These are phyloP conservation scores for Halcyon senegalensis DNA, from an alignment of 2,113 vertebrate genomes.

Conservation along the genomic window DNA sequence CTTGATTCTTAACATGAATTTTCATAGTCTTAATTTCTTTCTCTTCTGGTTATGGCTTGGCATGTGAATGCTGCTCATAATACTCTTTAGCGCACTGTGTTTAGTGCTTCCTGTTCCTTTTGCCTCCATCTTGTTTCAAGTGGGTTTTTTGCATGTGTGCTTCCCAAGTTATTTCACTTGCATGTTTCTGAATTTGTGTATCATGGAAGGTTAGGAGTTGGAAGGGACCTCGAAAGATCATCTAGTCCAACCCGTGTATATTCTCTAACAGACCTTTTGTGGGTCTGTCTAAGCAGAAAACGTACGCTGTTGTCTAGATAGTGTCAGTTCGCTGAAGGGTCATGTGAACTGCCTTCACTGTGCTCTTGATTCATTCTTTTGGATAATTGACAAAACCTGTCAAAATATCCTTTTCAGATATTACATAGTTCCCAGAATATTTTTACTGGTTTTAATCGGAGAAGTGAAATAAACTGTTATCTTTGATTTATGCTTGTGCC, in stretches of 20 bases:
- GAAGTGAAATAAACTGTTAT: neutral
- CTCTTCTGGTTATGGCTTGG: neutral
- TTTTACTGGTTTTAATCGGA: neutral
- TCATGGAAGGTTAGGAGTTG: no score
- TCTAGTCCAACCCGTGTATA: no score
- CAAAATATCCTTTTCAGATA: rapidly evolving
- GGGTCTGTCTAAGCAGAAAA: neutral
- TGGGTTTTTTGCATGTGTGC: neutral
- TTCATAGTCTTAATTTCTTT: neutral
- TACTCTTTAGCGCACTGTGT: rapidly evolving
- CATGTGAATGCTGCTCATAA: neutral
- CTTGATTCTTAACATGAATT: neutral
- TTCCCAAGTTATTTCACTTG: neutral
- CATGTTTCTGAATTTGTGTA: neutral
- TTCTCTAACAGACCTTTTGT: neutral
- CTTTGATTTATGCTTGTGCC: neutral
- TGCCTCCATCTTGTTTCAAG: neutral
- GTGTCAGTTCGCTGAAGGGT: neutral
- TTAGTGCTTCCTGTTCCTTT: neutral
- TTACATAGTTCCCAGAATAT: neutral
- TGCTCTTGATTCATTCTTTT: neutral
- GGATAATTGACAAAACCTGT: neutral
- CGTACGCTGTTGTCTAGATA: neutral
- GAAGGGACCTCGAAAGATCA: no score
- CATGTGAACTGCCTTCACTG: neutral